Evolutionary conservation across 2,888 invertebrate genomes (phyloP).

Genomic region (Kuschelorhynchus macadamiae): DNA sequence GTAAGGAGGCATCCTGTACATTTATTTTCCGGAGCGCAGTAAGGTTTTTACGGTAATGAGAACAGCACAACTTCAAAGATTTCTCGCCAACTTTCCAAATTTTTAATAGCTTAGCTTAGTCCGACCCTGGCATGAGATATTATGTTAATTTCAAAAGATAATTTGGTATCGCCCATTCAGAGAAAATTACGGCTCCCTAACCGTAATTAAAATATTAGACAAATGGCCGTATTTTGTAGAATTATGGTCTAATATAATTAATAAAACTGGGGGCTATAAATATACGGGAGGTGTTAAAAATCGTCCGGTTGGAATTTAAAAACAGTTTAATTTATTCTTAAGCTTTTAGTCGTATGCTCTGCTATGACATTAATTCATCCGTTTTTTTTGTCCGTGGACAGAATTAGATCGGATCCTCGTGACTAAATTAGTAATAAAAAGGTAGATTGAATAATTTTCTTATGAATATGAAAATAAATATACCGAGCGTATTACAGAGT

Average conservation of each 20-base stretch:
- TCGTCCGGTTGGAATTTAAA: conserved; percentile 38
- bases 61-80: too few relatives aligned
- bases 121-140: background rate
- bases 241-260: conserved; percentile 41
- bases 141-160: conserved; percentile 28
- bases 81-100: too few relatives aligned
- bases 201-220: conserved; percentile 44
- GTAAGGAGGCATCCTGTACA: too few relatives aligned
- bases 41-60: too few relatives aligned
- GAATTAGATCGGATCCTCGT: conserved; percentile 21
- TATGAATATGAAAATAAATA: too few relatives aligned
- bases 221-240: conserved; percentile 29
- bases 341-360: too few relatives aligned
- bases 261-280: conserved; percentile 39
- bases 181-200: conserved; percentile 10
- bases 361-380: conserved; percentile 21
- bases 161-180: conserved; percentile 20
- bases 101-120: too few relatives aligned
- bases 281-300: conserved; percentile 45
- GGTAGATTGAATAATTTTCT: too few relatives aligned
- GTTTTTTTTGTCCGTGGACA: conserved; percentile 14
- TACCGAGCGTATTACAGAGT: too few relatives aligned
- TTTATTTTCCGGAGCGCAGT: too few relatives aligned
- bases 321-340: conserved; percentile 38
- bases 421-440: too few relatives aligned